Evolutionary conservation across 2,113 vertebrate species (phyloP), one percentile per base, ranked within the genome.

Genomic region (Channa maculata): DNA sequence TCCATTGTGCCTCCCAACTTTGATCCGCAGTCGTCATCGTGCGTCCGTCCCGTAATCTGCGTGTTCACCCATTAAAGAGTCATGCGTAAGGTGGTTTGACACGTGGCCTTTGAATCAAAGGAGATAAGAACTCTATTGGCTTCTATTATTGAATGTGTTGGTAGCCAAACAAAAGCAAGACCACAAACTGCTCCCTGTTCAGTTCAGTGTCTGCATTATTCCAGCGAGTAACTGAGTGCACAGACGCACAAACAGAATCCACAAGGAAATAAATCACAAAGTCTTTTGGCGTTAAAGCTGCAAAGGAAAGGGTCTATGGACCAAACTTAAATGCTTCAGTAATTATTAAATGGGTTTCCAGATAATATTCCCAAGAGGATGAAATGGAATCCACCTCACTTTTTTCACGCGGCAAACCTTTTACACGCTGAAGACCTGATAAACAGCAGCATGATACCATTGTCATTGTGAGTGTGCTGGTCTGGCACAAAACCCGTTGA

Each of bases 1-100:
- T 14, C 83, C 46, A 91, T 92, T 94, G 75, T 90, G 77, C 80
- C 71, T 33, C 62, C 84, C 82, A 88, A 86, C 45, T 86, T 79
- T 79, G 86, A 88, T 86, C 75, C 72, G 15, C 75, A 13, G 70
- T 44, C 57, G 83, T 78, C 43, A 6, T 88, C 84, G 76, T 85
- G 74, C 90, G 83, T 85, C 70, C 34, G 36, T 53, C 57, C 61
- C 66, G 78, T 79, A 83, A 90, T 86, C 87, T 88, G 60, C 0
- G 44, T 61, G 57, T 80, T 85, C 36, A 36, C 43, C 74, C 75
- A 78, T 85, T 87, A 87, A 85, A 75, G 66, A 60, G 6, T 44
- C 46, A 3, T 79, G 63, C 60, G 52, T 85, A 80, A 11, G 33
- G 13, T 14, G 64, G 54, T 77, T n/a, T 85, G 70, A 79, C 87